Percentiles rank a stretch among this genome's conserved stretches.
Evolutionary conservation across 2,888 invertebrate genomes (phyloP).

Genomic region (Calameuta filiformis): DNA sequence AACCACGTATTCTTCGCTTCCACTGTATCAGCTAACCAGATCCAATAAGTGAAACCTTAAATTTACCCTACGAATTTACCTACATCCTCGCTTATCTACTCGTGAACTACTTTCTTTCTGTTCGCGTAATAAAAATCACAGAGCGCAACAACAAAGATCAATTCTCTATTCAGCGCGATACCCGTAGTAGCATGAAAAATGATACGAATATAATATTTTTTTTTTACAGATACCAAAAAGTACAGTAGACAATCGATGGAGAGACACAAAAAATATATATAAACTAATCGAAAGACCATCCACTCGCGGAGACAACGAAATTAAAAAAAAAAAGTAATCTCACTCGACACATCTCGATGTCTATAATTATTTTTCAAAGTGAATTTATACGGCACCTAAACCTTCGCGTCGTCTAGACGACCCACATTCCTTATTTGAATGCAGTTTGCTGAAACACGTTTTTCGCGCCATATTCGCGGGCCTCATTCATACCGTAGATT

Average conservation of each 20-base stretch:
- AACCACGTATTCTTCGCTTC: background rate
- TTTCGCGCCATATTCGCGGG: slow-evolving; percentile 29
- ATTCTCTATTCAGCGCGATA: background rate
- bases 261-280: background rate
- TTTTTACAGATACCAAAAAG: background rate
- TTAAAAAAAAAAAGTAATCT: background rate
- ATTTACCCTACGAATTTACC: slow-evolving; percentile 37
- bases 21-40: slow-evolving; percentile 24
- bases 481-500: background rate
- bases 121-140: background rate
- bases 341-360: background rate
- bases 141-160: background rate
- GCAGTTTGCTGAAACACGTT: slow-evolving; percentile 39
- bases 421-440: slow-evolving; percentile 54
- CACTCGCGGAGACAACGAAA: background rate
- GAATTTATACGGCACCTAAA: slow-evolving; percentile 27
- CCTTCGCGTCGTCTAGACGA: slow-evolving; percentile 38
- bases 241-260: background rate
- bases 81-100: slow-evolving; percentile 33
- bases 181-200: background rate
- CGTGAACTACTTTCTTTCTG: slow-evolving; percentile 33
- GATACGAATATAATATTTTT: background rate
- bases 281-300: background rate
- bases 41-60: slow-evolving; percentile 58
- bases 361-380: background rate